Conservation (phyloP, 2,797 vertebrate genomes). For the Oreochromis grahami region DNA sequence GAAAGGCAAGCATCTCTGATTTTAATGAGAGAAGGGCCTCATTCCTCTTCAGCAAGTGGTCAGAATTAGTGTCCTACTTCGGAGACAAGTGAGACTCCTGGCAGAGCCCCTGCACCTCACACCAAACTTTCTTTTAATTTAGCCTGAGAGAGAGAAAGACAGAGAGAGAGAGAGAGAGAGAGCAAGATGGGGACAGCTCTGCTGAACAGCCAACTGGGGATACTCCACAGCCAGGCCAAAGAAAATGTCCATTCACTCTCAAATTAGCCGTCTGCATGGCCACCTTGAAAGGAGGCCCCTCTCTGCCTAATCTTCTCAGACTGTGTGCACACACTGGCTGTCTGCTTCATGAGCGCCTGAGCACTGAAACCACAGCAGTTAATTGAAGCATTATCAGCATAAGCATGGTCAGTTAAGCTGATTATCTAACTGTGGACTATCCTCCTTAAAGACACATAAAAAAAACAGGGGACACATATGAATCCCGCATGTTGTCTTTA, state of each 20-base stretch:
- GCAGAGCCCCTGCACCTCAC: conserved; percentile 42
- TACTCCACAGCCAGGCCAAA: conserved; percentile 33
- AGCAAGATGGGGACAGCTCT: conserved; percentile 27
- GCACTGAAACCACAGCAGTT: conserved; percentile 34
- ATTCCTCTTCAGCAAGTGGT: conserved; percentile 37
- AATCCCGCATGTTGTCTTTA: neutral
- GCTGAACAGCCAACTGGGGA: conserved; percentile 25
- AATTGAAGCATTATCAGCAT: conserved; percentile 57
- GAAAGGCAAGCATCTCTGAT: conserved; percentile 9
- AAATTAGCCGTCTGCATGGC: conserved; percentile 59
- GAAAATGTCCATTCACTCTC: conserved; percentile 64
- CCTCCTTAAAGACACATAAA: neutral
- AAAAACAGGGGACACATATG: neutral
- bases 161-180: conserved; percentile 17
- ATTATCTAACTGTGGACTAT: conserved; percentile 35
- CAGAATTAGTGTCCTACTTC: conserved; percentile 32
- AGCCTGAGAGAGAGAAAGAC: conserved; percentile 1
- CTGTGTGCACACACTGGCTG: conserved; percentile 47
- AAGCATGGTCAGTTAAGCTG: conserved; percentile 49
- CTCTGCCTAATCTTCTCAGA: conserved; percentile 54
- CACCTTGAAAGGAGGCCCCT: conserved; percentile 55
- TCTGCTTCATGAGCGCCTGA: conserved; percentile 31
- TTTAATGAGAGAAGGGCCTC: conserved; percentile 40
- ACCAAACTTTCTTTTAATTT: conserved; percentile 38
- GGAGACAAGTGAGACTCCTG: conserved; percentile 36